Evolutionary conservation across 2,888 invertebrate species (phyloP).

Genomic region (Desoria tigrina): DNA sequence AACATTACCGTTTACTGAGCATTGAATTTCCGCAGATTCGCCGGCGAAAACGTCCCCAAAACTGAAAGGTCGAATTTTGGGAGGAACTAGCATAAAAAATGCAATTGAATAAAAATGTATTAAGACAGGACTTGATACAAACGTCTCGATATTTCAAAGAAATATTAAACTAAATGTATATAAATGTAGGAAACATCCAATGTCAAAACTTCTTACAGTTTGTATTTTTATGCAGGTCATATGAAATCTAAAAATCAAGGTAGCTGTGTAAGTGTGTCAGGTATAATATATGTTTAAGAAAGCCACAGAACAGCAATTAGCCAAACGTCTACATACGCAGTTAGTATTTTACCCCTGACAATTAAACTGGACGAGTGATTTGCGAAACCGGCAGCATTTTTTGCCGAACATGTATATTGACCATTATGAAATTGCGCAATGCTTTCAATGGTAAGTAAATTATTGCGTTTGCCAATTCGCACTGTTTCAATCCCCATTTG

Average conservation of each 20-base stretch:
- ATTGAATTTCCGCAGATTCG: conserved; percentile 31
- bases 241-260: too few relatives aligned
- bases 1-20: conserved; percentile 31
- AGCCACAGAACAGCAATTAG: too few relatives aligned
- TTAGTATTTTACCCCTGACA: conserved; percentile 69
- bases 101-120: conserved; percentile 17
- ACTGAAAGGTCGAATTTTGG: conserved; percentile 53
- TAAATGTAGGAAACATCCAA: too few relatives aligned
- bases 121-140: too few relatives aligned
- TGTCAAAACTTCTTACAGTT: too few relatives aligned
- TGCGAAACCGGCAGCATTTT: conserved; percentile 60
- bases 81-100: conserved; percentile 53
- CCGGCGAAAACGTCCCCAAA: conserved; percentile 54
- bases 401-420: conserved; percentile 61
- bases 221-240: too few relatives aligned
- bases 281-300: too few relatives aligned
- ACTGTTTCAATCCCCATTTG: conserved; percentile 60
- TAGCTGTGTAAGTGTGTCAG: too few relatives aligned
- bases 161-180: too few relatives aligned
- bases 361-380: conserved; percentile 68
- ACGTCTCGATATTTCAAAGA: too few relatives aligned
- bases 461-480: conserved; percentile 63
- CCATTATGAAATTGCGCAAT: conserved; percentile 57
- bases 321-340: too few relatives aligned
- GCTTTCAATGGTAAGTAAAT: conserved; percentile 61